A percentile compares a stretch with the other conserved stretches of the same genome.
These are phyloP conservation scores for Archivesica marissinica DNA, from an alignment of 1,140 invertebrate genomes.

Conservation along the genomic window DNA sequence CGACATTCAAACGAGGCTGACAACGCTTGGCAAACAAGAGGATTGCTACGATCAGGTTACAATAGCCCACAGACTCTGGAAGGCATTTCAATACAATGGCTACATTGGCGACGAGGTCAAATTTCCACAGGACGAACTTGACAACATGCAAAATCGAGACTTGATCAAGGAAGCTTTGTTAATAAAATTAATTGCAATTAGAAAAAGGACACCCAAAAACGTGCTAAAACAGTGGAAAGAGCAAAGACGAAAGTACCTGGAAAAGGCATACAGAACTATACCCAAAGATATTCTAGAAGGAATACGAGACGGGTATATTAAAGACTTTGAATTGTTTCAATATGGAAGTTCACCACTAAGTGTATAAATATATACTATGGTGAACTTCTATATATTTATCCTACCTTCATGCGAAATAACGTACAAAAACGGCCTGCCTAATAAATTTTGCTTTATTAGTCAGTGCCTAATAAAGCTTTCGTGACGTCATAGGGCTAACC, in stretches of 20 bases:
- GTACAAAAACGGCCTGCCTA: too few species aligned
- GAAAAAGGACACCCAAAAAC: neutral
- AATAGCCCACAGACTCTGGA: conserved; percentile 16
- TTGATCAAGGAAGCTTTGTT: conserved; percentile 21
- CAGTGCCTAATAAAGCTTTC: too few species aligned
- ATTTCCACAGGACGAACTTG: conserved; percentile 39
- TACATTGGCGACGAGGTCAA: conserved; percentile 17
- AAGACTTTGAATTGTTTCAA: conserved; percentile 42
- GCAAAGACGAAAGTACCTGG: conserved; percentile 10
- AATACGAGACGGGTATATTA: neutral
- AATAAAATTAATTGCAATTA: neutral
- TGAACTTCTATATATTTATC: too few species aligned
- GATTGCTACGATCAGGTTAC: conserved; percentile 32
- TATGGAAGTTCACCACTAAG: too few species aligned
- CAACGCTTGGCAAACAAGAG: neutral
- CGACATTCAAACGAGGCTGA: neutral
- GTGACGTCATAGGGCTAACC: too few species aligned
- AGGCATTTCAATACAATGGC: conserved; percentile 47
- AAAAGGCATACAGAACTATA: conserved; percentile 27
- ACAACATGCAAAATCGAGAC: conserved; percentile 6
- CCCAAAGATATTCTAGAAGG: neutral
- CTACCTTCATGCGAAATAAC: too few species aligned
- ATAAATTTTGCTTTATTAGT: too few species aligned
- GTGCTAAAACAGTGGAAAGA: conserved; percentile 22
- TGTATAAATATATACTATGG: too few species aligned